phyloP scores from a whole-genome alignment of 1,140 invertebrate genomes.

The Papilio polyxenes region DNA sequence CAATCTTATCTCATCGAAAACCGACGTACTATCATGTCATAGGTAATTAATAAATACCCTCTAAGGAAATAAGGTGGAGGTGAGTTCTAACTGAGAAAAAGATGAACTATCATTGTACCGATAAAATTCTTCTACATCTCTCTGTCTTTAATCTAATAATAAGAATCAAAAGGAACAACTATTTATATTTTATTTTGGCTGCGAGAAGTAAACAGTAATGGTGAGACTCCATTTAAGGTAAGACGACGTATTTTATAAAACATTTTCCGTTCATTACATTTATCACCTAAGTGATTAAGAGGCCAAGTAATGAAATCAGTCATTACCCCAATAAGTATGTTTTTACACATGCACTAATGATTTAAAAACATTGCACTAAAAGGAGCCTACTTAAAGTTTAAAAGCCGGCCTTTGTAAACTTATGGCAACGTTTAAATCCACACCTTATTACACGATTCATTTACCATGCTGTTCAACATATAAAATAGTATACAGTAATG shows the following conservation, averaged over 20 bases:
- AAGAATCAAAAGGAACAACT: background rate
- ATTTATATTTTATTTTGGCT: background rate
- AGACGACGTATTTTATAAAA: background rate
- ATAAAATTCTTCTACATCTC: background rate
- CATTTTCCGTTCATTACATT: conserved; percentile 2
- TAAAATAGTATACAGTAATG: too few relatives aligned
- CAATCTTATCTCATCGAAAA: background rate
- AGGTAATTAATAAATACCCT: background rate
- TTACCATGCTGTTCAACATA: too few relatives aligned
- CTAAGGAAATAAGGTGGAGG: background rate
- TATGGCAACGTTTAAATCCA: too few relatives aligned
- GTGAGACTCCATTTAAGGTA: too few relatives aligned
- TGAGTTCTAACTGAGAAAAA: background rate
- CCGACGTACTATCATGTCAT: background rate
- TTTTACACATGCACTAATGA: background rate
- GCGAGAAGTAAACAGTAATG: background rate
- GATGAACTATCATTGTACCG: background rate
- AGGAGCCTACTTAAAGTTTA: background rate
- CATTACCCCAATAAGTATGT: conserved; percentile 1
- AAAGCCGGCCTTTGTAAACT: too few relatives aligned
- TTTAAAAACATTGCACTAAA: background rate
- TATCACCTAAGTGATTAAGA: conserved; percentile 11
- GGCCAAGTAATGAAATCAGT: background rate
- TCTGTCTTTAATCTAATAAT: background rate
- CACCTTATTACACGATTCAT: too few relatives aligned